These are phyloP conservation scores for Protonemura montana DNA, from an alignment of 2,888 invertebrate genomes.

Conservation along the genomic window DNA sequence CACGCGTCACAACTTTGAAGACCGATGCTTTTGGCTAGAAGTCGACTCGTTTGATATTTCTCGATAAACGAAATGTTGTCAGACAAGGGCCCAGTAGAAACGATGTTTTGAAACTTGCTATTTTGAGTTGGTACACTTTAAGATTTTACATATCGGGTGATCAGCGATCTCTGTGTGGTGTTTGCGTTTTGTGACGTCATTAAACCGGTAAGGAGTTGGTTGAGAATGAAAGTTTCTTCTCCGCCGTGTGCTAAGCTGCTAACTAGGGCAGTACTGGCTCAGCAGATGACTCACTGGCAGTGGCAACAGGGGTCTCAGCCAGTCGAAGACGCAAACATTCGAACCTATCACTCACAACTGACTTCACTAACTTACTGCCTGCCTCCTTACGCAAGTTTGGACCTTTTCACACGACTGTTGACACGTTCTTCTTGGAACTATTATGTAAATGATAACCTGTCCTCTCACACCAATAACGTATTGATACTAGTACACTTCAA, in stretches of 20 bases:
- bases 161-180: neutral
- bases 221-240: constrained; percentile 7
- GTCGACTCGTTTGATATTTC: no score
- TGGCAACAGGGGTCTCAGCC: no score
- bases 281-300: neutral
- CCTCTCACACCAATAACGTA: neutral
- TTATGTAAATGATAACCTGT: neutral
- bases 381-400: neutral
- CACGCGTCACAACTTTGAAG: no score
- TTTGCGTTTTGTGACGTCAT: neutral
- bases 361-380: neutral
- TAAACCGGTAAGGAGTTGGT: neutral
- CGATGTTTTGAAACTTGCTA: neutral
- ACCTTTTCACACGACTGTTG: neutral
- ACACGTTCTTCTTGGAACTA: neutral
- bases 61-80: neutral
- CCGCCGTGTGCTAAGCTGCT: neutral
- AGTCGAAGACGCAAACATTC: no score
- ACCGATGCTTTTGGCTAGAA: no score
- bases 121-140: neutral
- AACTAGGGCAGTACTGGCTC: neutral
- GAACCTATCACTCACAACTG: no score
- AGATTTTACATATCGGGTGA: neutral
- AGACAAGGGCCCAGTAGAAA: neutral
- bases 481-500: neutral